phyloP scores from a whole-genome alignment of 2,888 invertebrate genomes.

The Sesamia inferens region DNA sequence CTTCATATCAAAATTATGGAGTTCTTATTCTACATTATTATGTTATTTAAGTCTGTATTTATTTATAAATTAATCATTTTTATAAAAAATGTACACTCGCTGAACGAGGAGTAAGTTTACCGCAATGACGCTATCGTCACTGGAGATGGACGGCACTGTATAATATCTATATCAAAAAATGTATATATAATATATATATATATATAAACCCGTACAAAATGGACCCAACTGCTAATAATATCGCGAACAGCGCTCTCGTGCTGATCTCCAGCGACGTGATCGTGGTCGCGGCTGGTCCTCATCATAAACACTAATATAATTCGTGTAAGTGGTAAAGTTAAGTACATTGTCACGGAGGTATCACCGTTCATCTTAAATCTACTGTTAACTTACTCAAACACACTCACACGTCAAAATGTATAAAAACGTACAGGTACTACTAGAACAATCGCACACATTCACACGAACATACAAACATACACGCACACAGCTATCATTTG shows the following conservation, averaged over 20 bases:
- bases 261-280: constrained; percentile 12
- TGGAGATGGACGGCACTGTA: constrained; percentile 20
- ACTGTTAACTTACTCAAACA: constrained; percentile 56
- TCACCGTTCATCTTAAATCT: constrained; percentile 61
- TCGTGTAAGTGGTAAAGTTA: constrained; percentile 58
- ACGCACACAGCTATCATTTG: constrained; percentile 63
- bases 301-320: constrained; percentile 45
- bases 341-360: constrained; percentile 61
- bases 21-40: constrained; percentile 53
- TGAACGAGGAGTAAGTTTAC: constrained; percentile 7
- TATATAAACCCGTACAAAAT: constrained; percentile 46
- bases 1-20: constrained; percentile 65
- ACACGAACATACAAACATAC: constrained; percentile 21
- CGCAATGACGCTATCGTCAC: constrained; percentile 40
- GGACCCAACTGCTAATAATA: constrained; percentile 15
- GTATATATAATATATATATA: constrained; percentile 11
- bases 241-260: neutral
- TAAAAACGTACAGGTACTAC: constrained; percentile 57
- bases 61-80: constrained; percentile 65
- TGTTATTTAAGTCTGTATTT: constrained; percentile 57
- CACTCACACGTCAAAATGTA: constrained; percentile 51
- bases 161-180: constrained; percentile 36
- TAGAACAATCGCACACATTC: constrained; percentile 43
- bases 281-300: constrained; percentile 4
- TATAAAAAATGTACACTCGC: constrained; percentile 61